These are phyloP conservation scores for Mugil cephalus DNA, from an alignment of 2,113 vertebrate genomes.

Conservation along the genomic window DNA sequence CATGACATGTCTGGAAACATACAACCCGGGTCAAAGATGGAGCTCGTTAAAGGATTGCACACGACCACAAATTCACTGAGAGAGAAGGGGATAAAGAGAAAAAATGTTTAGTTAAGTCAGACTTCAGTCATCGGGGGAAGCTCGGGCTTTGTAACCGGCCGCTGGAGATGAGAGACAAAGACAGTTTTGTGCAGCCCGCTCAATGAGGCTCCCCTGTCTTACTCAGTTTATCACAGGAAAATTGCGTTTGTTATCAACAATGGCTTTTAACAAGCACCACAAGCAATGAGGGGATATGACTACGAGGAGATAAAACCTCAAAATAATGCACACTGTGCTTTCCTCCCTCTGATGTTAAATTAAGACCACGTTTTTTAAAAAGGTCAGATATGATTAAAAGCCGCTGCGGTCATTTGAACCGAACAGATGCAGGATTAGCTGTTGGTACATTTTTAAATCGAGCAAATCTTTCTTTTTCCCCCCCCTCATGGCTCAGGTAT, in stretches of 20 bases:
- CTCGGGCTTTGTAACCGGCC: conserved; percentile 60
- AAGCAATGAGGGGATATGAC: conserved; percentile 66
- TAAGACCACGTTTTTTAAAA: conserved; percentile 66
- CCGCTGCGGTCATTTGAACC: conserved; percentile 51
- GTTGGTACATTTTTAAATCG: conserved; percentile 21
- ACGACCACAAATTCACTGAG: conserved; percentile 78
- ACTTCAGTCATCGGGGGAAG: conserved; percentile 60
- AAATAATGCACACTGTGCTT: conserved; percentile 58
- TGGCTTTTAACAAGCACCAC: conserved; percentile 71
- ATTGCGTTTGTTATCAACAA: conserved; percentile 77
- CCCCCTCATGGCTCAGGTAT: conserved; percentile 29
- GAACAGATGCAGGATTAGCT: conserved; percentile 5
- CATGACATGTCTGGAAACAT: conserved; percentile 83
- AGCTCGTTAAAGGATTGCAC: conserved; percentile 84
- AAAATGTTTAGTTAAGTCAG: conserved; percentile 80
- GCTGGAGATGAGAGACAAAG: conserved; percentile 78
- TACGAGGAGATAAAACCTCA: conserved; percentile 73
- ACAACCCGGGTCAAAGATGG: conserved; percentile 85
- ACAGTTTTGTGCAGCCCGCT: conserved; percentile 66
- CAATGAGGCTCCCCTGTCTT: conserved; percentile 61
- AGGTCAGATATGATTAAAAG: conserved; percentile 76
- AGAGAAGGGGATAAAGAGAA: conserved; percentile 58
- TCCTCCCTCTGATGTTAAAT: conserved; percentile 72
- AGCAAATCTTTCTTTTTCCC: conserved; percentile 7
- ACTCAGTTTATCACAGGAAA: conserved; percentile 66